phyloP scores from a whole-genome alignment of 1,140 invertebrate genomes.

The Gerris buenoi region DNA sequence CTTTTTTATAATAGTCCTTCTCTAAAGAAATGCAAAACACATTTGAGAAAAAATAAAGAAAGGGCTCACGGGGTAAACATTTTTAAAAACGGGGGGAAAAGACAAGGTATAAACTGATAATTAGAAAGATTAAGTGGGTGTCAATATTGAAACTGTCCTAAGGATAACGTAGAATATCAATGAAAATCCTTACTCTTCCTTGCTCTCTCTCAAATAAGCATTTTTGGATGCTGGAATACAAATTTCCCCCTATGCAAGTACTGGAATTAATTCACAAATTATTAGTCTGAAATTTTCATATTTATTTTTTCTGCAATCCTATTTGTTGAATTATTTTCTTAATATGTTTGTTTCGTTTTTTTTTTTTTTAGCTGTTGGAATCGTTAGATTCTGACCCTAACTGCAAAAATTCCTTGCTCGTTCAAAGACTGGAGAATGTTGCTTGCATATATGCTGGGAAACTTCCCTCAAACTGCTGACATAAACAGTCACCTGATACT shows the following conservation, averaged over 20 bases:
- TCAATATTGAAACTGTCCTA: too few relatives aligned
- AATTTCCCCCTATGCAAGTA: neutral
- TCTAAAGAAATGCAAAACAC: too few relatives aligned
- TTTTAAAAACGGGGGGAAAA: too few relatives aligned
- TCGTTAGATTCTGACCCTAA: constrained; percentile 63
- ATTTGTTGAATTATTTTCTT: constrained; percentile 4
- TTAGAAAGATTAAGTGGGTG: too few relatives aligned
- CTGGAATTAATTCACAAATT: neutral
- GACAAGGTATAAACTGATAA: too few relatives aligned
- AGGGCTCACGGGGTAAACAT: too few relatives aligned
- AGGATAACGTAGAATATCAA: too few relatives aligned
- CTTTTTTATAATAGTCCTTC: too few relatives aligned
- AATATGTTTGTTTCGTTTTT: constrained; percentile 11
- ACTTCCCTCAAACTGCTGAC: constrained; percentile 39
- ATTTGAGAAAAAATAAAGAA: too few relatives aligned
- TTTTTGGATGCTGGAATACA: neutral
- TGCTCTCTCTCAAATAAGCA: neutral
- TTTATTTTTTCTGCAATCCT: neutral
- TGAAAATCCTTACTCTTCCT: neutral
- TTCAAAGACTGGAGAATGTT: constrained; percentile 76
- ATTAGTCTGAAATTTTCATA: neutral
- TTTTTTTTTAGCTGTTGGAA: constrained; percentile 49
- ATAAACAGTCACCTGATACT: constrained; percentile 33
- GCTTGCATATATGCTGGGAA: constrained; percentile 77
- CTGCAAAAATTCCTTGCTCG: constrained; percentile 73